Evolutionary conservation across 2,797 vertebrate species (phyloP).

Genomic region (Sebastes ruberrimus): DNA sequence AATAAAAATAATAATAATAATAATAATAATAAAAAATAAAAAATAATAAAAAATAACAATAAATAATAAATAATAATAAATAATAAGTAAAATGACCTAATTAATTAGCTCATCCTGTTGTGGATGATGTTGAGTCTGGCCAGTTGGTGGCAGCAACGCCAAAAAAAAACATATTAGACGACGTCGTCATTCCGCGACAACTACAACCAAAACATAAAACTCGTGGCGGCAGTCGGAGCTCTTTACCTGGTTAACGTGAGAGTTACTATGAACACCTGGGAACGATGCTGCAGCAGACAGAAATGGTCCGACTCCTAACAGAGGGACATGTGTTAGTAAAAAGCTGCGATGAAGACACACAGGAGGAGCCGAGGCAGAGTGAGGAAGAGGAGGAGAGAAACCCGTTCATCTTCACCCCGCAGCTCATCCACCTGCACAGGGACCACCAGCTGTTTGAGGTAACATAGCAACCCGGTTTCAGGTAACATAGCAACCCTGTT

Average conservation of each 20-base stretch:
- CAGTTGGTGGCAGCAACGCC: slow-evolving; percentile 21
- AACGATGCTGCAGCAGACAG: slow-evolving; percentile 57
- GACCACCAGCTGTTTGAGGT: slow-evolving; percentile 85
- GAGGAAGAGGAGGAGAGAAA: slow-evolving; percentile 15
- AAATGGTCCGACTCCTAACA: slow-evolving; percentile 13
- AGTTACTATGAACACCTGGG: not conserved
- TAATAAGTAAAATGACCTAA: not conserved
- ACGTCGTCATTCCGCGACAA: slow-evolving; percentile 52
- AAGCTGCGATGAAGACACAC: not conserved
- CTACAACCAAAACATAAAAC: not conserved
- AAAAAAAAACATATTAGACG: fast-evolving
- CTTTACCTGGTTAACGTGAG: not conserved
- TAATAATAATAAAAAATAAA: too few relatives aligned
- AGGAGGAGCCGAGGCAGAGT: not conserved
- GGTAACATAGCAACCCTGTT: slow-evolving; percentile 52
- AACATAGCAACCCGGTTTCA: not conserved
- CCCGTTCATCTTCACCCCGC: slow-evolving; percentile 79
- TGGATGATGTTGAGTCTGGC: too few relatives aligned
- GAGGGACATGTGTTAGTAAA: not conserved
- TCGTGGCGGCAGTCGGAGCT: fast-evolving
- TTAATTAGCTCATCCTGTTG: not conserved
- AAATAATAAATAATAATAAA: too few relatives aligned
- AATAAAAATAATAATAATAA: too few relatives aligned
- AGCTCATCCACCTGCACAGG: slow-evolving; percentile 67
- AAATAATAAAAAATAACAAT: too few relatives aligned